Conservation (phyloP, 2,113 vertebrate genomes). For the Neodon shergylaensis region DNA sequence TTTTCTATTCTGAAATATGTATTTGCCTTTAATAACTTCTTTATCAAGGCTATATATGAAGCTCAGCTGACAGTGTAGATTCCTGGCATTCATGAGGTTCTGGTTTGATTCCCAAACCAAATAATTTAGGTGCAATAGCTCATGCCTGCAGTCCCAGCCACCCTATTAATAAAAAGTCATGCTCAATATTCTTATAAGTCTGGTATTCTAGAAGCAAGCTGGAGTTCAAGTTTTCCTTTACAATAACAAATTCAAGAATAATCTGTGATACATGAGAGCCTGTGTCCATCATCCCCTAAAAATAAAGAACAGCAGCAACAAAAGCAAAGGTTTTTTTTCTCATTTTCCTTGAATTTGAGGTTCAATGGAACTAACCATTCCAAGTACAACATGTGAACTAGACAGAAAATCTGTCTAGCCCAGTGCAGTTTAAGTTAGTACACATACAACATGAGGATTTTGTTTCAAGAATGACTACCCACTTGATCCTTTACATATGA, state of each 20-base stretch:
- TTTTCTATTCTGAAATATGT: neutral
- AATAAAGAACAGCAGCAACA: neutral
- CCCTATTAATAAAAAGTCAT: neutral
- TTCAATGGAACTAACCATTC: neutral
- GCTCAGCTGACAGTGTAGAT: neutral
- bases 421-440: neutral
- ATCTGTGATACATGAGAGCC: neutral
- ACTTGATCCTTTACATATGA: neutral
- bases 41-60: neutral
- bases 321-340: neutral
- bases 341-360: neutral
- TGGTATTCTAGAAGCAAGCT: neutral
- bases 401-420: neutral
- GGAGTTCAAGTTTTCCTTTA: neutral
- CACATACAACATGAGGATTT: neutral
- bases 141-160: neutral
- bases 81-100: neutral
- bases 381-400: neutral
- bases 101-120: neutral
- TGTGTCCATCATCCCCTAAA: neutral
- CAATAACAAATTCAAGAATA: neutral
- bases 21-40: neutral
- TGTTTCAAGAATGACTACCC: neutral
- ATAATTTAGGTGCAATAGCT: neutral
- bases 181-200: neutral